Evolutionary conservation across 2,113 vertebrate genomes (phyloP).

Genomic region (Notothenia rossii): DNA sequence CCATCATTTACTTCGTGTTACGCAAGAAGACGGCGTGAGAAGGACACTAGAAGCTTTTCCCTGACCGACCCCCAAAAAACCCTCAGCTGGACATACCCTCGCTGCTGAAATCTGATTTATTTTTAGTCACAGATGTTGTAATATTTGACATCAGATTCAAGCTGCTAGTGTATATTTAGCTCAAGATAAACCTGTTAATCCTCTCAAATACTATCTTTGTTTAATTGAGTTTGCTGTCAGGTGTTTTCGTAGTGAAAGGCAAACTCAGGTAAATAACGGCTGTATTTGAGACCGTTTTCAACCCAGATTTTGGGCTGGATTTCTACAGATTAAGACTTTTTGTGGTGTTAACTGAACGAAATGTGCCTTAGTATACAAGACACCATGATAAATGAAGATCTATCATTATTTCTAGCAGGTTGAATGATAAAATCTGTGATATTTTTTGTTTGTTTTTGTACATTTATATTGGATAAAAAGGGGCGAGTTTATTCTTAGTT

Average conservation of each 20-base stretch:
- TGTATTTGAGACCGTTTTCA: slow-evolving; percentile 49
- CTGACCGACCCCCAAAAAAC: slow-evolving; percentile 2
- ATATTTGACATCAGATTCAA: slow-evolving; percentile 44
- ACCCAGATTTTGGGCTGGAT: slow-evolving; percentile 28
- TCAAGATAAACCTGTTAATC: slow-evolving; percentile 6
- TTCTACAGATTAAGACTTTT: slow-evolving; percentile 34
- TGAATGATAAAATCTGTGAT: slow-evolving; percentile 42
- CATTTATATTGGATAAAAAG: slow-evolving; percentile 56
- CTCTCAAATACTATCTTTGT: slow-evolving; percentile 31
- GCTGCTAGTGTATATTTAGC: slow-evolving; percentile 48
- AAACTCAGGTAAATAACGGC: slow-evolving; percentile 23
- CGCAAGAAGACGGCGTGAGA: slow-evolving; percentile 89
- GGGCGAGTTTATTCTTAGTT: slow-evolving; percentile 53
- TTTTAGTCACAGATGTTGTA: slow-evolving; percentile 5
- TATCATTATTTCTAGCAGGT: slow-evolving; percentile 10
- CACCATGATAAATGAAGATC: slow-evolving; percentile 51
- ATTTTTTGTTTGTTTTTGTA: slow-evolving; percentile 26
- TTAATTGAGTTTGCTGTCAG: slow-evolving; percentile 37
- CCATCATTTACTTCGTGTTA: slow-evolving; percentile 92
- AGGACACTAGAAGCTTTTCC: slow-evolving; percentile 44
- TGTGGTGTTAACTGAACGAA: slow-evolving; percentile 38
- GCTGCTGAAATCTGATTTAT: slow-evolving; percentile 42
- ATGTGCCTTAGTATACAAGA: slow-evolving; percentile 20
- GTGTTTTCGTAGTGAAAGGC: neutral
- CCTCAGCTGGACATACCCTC: slow-evolving; percentile 41